Evolutionary conservation across 2,888 invertebrate genomes (phyloP).

Genomic region (Cantharis rustica): DNA sequence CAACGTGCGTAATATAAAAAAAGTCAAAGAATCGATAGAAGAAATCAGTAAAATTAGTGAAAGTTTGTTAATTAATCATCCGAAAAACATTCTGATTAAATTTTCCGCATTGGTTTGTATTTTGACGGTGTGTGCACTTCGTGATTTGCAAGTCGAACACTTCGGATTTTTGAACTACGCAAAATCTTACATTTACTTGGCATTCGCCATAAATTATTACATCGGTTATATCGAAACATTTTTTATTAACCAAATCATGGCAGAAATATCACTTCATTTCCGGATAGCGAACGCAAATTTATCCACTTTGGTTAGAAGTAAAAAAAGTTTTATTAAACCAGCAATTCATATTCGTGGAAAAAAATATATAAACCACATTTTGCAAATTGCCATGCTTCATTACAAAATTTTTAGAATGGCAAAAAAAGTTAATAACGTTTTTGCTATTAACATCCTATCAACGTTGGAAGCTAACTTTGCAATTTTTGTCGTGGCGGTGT

Average conservation of each 20-base stretch:
- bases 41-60: neutral
- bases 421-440: constrained; percentile 13
- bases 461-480: constrained; percentile 5
- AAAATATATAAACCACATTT: neutral
- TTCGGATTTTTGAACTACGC: neutral
- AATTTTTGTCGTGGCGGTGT: neutral
- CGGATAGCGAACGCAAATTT: neutral
- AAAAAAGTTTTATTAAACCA: neutral
- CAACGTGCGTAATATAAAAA: neutral
- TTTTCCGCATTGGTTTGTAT: neutral
- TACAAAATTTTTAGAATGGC: constrained; percentile 10
- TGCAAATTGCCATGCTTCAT: constrained; percentile 11
- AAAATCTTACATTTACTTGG: neutral
- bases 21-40: neutral
- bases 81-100: neutral
- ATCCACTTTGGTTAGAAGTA: neutral
- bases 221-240: neutral
- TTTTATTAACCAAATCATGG: neutral
- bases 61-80: neutral
- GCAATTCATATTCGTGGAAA: neutral
- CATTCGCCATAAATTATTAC: neutral
- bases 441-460: constrained; percentile 11
- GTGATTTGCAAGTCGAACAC: neutral
- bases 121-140: neutral
- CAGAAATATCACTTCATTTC: neutral